Evolutionary conservation across 2,113 vertebrate genomes (phyloP).

Genomic region (Engystomops pustulosus): DNA sequence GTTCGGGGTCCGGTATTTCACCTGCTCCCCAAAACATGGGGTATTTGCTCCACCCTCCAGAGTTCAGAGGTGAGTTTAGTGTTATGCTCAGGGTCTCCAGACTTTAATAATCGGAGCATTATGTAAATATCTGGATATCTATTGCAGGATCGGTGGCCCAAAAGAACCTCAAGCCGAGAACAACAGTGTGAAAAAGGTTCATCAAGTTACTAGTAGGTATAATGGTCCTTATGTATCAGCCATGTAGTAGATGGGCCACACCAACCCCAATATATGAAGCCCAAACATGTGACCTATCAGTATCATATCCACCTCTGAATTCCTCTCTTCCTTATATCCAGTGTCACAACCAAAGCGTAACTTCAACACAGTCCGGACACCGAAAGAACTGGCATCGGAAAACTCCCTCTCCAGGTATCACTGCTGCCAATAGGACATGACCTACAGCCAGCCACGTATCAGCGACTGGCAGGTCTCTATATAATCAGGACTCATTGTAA

Average conservation of each 20-base stretch:
- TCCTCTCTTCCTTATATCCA: constrained; percentile 62
- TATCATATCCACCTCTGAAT: not conserved
- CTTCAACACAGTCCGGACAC: constrained; percentile 86
- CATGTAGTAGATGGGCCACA: no score
- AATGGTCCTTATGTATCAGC: no score
- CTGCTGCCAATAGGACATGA: not conserved
- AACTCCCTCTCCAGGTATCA: constrained; percentile 89
- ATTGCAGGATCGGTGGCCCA: constrained; percentile 81
- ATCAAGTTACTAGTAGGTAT: constrained; percentile 88
- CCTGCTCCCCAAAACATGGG: constrained; percentile 84
- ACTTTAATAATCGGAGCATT: not conserved
- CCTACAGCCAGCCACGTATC: not conserved
- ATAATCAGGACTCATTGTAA: not conserved
- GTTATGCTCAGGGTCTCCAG: not conserved
- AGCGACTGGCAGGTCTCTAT: not conserved
- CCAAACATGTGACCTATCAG: no score
- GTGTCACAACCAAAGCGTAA: constrained; percentile 90
- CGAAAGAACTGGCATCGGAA: constrained; percentile 93
- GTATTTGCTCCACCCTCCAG: constrained; percentile 91
- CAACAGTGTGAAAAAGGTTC: constrained; percentile 85
- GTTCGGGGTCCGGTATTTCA: constrained; percentile 91
- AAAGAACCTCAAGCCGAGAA: constrained; percentile 78
- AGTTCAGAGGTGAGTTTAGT: constrained; percentile 83
- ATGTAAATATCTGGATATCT: constrained; percentile 4
- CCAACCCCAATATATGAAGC: no score